Percentiles rank a stretch among this genome's conserved stretches.
Conservation (phyloP, 2,888 invertebrate genomes). For the Caenorhabditis japonica region DNA sequence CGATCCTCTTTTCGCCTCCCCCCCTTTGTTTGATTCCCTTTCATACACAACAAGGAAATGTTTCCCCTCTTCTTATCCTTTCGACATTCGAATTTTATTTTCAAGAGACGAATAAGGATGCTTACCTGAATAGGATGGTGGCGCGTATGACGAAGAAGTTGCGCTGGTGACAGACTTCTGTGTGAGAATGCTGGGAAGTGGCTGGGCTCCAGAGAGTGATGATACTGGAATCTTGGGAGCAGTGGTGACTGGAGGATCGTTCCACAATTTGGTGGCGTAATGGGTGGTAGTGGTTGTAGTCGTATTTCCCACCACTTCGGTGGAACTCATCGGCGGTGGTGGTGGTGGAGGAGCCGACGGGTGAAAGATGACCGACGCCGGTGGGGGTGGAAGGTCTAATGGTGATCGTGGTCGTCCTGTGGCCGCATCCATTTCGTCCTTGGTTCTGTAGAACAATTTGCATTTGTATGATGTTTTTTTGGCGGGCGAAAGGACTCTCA, state of each 20-base stretch:
- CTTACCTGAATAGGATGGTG: constrained; percentile 37
- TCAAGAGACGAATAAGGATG: constrained; percentile 8
- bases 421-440: constrained; percentile 51
- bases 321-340: constrained; percentile 43
- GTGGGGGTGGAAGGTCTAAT: constrained; percentile 61
- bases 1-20: constrained; percentile 38
- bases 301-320: constrained; percentile 40
- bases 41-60: background rate
- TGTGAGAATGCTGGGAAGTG: constrained; percentile 45
- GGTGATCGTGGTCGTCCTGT: constrained; percentile 55
- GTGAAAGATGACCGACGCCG: constrained; percentile 43
- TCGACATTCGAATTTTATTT: too few species aligned
- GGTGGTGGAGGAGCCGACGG: constrained; percentile 47
- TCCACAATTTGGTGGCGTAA: constrained; percentile 28
- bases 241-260: constrained; percentile 22
- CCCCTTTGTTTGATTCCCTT: constrained; percentile 32
- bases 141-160: constrained; percentile 18
- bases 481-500: too few species aligned
- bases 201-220: constrained; percentile 34
- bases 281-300: constrained; percentile 35
- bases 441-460: constrained; percentile 52
- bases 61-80: background rate
- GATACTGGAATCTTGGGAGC: constrained; percentile 34
- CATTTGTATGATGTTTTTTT: constrained; percentile 30
- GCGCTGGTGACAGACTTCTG: constrained; percentile 30